Conservation (phyloP, 2,797 vertebrate genomes). For the Rhyacichthys aspro region DNA sequence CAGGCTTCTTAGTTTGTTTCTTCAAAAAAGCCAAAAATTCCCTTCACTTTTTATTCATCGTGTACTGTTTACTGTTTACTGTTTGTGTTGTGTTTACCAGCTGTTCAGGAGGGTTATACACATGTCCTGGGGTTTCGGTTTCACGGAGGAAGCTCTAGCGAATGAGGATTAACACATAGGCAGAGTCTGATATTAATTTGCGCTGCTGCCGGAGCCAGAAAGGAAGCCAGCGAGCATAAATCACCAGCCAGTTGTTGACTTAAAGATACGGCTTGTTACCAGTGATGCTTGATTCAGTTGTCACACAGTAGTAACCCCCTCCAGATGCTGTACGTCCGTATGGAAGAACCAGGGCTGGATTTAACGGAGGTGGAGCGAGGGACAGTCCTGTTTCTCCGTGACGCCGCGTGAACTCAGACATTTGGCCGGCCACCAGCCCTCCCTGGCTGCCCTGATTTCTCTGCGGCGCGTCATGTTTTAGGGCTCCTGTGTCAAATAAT, state of each 20-base stretch:
- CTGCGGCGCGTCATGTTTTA: conserved; percentile 50
- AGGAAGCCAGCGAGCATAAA: conserved; percentile 6
- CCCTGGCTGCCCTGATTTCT: conserved; percentile 24
- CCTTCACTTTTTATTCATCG: too few relatives aligned
- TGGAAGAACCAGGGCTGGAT: conserved; percentile 37
- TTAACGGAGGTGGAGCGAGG: conserved; percentile 32
- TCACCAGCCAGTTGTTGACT: neutral
- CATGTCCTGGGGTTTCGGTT: conserved; percentile 8
- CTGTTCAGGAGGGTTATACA: neutral
- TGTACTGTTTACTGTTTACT: too few relatives aligned
- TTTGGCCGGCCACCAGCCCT: conserved; percentile 18
- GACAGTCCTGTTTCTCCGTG: conserved; percentile 27
- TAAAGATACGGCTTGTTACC: neutral
- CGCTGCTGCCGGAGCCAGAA: neutral
- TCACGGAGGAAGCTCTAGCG: neutral
- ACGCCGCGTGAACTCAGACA: conserved; percentile 25
- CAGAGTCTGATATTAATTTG: neutral
- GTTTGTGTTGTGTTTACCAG: neutral
- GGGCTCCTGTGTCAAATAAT: conserved; percentile 59
- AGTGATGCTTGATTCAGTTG: conserved; percentile 5
- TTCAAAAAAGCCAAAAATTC: too few relatives aligned
- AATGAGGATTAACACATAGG: neutral
- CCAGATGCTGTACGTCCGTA: conserved; percentile 13
- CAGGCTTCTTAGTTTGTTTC: too few relatives aligned
- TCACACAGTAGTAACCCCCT: conserved; percentile 32